Percentiles rank a stretch among this genome's conserved stretches.
Evolutionary conservation across 1,140 invertebrate species (phyloP).

Genomic region (Drosophila sechellia): DNA sequence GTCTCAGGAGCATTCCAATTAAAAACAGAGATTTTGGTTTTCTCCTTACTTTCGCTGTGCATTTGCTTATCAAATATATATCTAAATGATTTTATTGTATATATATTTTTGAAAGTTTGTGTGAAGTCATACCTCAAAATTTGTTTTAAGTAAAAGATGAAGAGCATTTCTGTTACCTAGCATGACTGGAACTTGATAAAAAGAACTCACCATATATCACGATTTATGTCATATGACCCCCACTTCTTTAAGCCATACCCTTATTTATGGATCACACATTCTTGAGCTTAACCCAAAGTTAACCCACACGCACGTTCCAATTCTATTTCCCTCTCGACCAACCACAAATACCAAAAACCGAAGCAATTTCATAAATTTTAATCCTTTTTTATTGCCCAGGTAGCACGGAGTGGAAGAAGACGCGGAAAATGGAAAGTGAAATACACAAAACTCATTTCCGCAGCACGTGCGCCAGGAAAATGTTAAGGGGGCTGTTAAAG

Average conservation of each 20-base stretch:
- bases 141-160: neutral
- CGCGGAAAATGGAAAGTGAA: constrained; percentile 75
- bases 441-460: constrained; percentile 80
- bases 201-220: constrained; percentile 40
- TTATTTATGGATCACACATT: constrained; percentile 66
- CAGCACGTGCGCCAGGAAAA: constrained; percentile 36
- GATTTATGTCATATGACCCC: constrained; percentile 40
- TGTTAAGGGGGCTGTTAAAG: constrained; percentile 2
- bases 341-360: constrained; percentile 63
- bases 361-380: constrained; percentile 80
- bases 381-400: constrained; percentile 79
- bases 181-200: neutral
- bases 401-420: constrained; percentile 10
- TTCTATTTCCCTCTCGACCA: constrained; percentile 41
- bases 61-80: neutral
- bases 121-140: neutral
- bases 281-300: constrained; percentile 50
- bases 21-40: neutral
- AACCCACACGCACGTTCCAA: constrained; percentile 66
- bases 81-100: neutral
- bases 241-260: constrained; percentile 41
- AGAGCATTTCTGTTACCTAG: too few species aligned
- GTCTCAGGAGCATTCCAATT: neutral
- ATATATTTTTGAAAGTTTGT: neutral
- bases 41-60: neutral